Evolutionary conservation across 2,888 invertebrate species (phyloP), one percentile per base, ranked within the genome.

Genomic region (Drosophila prolongata): DNA sequence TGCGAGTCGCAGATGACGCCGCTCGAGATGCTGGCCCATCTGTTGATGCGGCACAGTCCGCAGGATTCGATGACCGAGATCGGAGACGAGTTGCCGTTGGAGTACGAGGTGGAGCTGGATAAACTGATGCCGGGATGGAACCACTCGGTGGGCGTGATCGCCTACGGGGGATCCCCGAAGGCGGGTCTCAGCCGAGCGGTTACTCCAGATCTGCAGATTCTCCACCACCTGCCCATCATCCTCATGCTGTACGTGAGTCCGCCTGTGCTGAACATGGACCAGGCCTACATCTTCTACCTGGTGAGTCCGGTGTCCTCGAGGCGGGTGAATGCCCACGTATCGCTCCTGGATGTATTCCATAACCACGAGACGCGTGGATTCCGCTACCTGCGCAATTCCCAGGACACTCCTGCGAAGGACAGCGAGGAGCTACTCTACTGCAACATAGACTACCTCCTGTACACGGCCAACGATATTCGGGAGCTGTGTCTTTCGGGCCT

Each of bases 401-500:
- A 34, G 16, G 47, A 34, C 16, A 34, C 9, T 11, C 47, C 47
- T 0, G 3, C 16, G 14, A 16, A 10, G 11, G 16, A 14, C 2
- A 6, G 11, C 11, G 11, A 16, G 11, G 14, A 34, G 3, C 14
- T 30, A 11, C 4, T 47, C 1, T 66, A 80, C 27, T 50, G 79
- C 61, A 76, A 81, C 44, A 62, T 66, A 50, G 85, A 84, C 34
- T 47, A 14, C 10, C 47, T 47, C 2, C 6, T 47, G 1, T 47
- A 76, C 10, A 64, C 67, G 9, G 78, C 66, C 2, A 57, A 13
- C 6, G 76, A 78, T 16, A 62, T 87, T 5, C 30, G 47, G 40
- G 35, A 60, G 14, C 57, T 76, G 6, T 74, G 71, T 50, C 30
- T 16, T 1, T 16, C 40, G 6, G 62, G 52, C 11, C n/a, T 56